Evolutionary conservation across 2,113 vertebrate genomes (phyloP).

Genomic region (Sander vitreus): DNA sequence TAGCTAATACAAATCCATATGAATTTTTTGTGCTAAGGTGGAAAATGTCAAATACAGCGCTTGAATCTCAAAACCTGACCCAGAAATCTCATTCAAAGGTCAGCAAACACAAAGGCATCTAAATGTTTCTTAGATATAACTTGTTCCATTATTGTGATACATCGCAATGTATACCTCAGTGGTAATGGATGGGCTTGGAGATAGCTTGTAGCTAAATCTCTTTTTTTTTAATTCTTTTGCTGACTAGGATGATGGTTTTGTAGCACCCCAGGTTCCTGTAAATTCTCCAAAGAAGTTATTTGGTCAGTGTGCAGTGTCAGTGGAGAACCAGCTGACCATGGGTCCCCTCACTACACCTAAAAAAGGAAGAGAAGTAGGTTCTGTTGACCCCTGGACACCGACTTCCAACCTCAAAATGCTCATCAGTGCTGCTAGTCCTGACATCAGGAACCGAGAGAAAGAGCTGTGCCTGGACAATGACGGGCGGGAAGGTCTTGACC

Average conservation of each 20-base stretch:
- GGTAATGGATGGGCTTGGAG: neutral
- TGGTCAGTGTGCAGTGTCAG: slow-evolving; percentile 54
- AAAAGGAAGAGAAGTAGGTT: slow-evolving; percentile 84
- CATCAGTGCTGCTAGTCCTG: slow-evolving; percentile 94
- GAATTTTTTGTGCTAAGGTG: slow-evolving; percentile 45
- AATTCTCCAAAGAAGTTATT: slow-evolving; percentile 83
- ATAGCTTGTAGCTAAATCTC: neutral
- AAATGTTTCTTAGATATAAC: neutral
- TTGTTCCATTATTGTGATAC: neutral
- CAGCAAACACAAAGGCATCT: neutral
- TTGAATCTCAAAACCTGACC: slow-evolving; percentile 40
- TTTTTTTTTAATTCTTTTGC: slow-evolving; percentile 10
- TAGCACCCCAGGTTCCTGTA: slow-evolving; percentile 73
- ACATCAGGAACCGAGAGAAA: slow-evolving; percentile 94
- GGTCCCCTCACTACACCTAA: slow-evolving; percentile 90
- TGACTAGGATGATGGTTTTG: slow-evolving; percentile 84
- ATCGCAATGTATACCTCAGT: too few relatives aligned
- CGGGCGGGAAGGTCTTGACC: slow-evolving; percentile 78
- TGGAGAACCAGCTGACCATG: slow-evolving; percentile 77
- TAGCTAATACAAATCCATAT: neutral
- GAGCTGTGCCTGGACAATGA: slow-evolving; percentile 77
- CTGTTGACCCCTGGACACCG: slow-evolving; percentile 94
- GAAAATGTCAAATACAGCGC: slow-evolving; percentile 58
- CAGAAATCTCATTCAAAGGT: slow-evolving; percentile 54
- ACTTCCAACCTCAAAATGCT: slow-evolving; percentile 98